Conservation (phyloP, 1,140 invertebrate genomes). For the Trachymyrmex septentrionalis region DNA sequence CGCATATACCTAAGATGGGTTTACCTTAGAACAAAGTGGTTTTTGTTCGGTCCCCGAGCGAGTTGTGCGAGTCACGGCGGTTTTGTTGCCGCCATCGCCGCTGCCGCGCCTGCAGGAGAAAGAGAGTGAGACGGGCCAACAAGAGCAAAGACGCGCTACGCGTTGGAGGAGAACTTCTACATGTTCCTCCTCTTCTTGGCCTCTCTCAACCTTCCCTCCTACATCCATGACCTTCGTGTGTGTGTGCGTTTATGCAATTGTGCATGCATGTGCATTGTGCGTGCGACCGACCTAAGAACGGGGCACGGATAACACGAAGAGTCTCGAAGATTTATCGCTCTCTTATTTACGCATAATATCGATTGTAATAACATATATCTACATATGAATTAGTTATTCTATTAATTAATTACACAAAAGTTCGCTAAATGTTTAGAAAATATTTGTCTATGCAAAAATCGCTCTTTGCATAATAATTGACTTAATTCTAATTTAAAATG, state of each 20-base stretch:
- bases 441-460: not conserved
- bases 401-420: not conserved
- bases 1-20: constrained; percentile 75
- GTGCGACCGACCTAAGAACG: constrained; percentile 27
- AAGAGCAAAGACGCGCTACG: constrained; percentile 71
- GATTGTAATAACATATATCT: not conserved
- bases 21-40: constrained; percentile 82
- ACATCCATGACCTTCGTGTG: constrained; percentile 63
- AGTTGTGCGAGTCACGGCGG: constrained; percentile 79
- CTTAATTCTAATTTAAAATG: not conserved
- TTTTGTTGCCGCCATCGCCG: constrained; percentile 73
- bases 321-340: constrained; percentile 26
- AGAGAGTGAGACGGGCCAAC: constrained; percentile 48
- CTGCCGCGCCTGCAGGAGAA: not conserved
- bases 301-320: constrained; percentile 14
- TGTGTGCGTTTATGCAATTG: constrained; percentile 47
- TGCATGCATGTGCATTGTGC: constrained; percentile 48
- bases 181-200: not conserved
- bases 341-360: not conserved
- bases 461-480: not conserved
- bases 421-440: not conserved
- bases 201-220: constrained; percentile 38
- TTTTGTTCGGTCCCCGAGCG: constrained; percentile 77
- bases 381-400: constrained; percentile 1
- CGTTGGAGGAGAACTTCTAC: constrained; percentile 68